Conservation (phyloP, 2,113 vertebrate genomes). For the Mellivora capensis region DNA sequence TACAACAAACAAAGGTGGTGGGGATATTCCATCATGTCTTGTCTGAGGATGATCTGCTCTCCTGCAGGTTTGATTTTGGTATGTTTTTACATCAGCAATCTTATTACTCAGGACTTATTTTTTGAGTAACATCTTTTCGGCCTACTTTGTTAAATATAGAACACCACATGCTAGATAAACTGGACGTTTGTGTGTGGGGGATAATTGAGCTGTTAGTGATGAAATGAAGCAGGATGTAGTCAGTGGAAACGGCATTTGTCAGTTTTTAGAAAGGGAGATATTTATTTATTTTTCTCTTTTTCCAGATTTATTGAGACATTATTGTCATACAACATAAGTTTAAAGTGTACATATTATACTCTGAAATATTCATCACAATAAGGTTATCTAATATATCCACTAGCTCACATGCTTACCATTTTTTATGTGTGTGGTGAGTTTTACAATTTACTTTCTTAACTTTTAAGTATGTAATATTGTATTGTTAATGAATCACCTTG, state of each 20-base stretch:
- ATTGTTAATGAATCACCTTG: not conserved
- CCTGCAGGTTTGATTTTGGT: not conserved
- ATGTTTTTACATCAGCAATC: not conserved
- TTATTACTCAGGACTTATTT: not conserved
- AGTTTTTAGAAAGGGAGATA: not conserved
- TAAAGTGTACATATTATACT: not conserved
- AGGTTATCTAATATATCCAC: not conserved
- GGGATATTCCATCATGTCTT: not conserved
- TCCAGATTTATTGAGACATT: not conserved
- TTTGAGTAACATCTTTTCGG: not conserved
- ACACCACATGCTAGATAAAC: not conserved
- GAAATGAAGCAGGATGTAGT: not conserved
- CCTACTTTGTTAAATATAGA: not conserved
- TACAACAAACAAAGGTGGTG: not conserved
- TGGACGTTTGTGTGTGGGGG: not conserved
- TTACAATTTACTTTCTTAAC: not conserved
- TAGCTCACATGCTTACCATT: not conserved
- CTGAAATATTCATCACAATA: not conserved
- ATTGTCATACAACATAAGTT: not conserved
- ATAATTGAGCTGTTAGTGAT: not conserved
- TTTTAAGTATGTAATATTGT: not conserved
- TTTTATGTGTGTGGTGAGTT: not conserved
- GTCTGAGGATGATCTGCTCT: not conserved
- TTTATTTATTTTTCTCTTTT: no score
- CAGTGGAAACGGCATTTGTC: not conserved